These are phyloP conservation scores for Dryobates pubescens DNA, from an alignment of 2,797 vertebrate species.

Conservation along the genomic window DNA sequence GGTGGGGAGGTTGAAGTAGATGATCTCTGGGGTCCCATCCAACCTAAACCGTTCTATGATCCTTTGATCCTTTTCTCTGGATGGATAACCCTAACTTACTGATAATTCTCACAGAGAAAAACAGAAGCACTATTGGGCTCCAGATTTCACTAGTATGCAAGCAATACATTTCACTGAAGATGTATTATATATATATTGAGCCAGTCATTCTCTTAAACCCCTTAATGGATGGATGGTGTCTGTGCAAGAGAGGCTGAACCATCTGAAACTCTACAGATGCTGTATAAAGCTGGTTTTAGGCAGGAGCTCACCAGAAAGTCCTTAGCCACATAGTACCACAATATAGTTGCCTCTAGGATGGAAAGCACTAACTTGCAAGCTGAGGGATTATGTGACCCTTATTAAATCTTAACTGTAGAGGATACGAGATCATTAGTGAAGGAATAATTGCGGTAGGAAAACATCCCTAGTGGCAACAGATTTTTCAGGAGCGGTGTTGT, in stretches of 20 bases:
- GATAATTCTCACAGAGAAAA: not conserved
- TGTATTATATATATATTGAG: not conserved
- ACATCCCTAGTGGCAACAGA: not conserved
- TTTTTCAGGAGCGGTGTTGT: not conserved
- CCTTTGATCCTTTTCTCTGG: not conserved
- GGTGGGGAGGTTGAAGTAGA: no score
- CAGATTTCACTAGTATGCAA: not conserved
- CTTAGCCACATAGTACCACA: accelerated
- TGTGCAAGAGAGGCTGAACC: not conserved
- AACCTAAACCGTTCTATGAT: no score
- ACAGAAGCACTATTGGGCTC: not conserved
- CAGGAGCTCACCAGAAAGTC: not conserved
- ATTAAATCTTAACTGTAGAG: not conserved
- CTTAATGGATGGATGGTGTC: not conserved
- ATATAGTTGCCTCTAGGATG: not conserved
- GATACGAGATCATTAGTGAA: not conserved
- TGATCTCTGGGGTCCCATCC: no score
- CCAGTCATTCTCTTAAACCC: not conserved
- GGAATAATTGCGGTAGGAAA: not conserved
- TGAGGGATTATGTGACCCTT: not conserved
- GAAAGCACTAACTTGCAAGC: not conserved
- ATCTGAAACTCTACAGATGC: not conserved
- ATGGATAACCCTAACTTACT: not conserved
- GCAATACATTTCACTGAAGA: not conserved
- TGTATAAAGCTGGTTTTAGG: not conserved